A percentile compares a stretch with the other conserved stretches of the same genome.
phyloP scores from a whole-genome alignment of 2,113 vertebrate genomes.

The Platysternon megacephalum region DNA sequence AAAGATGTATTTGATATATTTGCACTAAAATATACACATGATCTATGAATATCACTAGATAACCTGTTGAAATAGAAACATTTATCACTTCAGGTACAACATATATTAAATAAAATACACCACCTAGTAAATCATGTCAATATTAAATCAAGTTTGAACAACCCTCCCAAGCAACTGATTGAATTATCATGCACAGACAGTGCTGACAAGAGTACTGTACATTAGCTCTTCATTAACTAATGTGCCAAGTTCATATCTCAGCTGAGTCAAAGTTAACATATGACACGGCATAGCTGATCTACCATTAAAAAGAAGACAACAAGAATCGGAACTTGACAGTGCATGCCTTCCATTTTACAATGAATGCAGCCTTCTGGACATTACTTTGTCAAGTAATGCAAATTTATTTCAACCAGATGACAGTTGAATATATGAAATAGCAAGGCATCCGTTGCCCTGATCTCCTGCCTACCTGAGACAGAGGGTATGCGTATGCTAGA shows the following conservation, averaged over 20 bases:
- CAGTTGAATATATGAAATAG: not conserved
- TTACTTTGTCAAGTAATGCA: slow-evolving; percentile 3
- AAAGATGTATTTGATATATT: not conserved
- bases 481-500: not conserved
- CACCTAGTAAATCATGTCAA: slow-evolving; percentile 60
- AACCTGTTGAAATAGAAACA: slow-evolving; percentile 42
- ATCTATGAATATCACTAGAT: not conserved
- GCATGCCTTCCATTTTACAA: slow-evolving; percentile 2
- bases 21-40: not conserved
- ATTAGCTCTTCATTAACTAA: slow-evolving; percentile 62
- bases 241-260: slow-evolving; percentile 48
- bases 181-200: slow-evolving; percentile 63
- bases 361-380: not conserved
- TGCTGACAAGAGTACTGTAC: slow-evolving; percentile 48
- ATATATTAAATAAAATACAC: slow-evolving; percentile 43
- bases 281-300: not conserved
- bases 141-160: slow-evolving; percentile 56
- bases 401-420: slow-evolving; percentile 11
- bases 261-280: slow-evolving; percentile 49
- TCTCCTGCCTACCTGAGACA: not conserved
- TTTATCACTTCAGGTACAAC: slow-evolving; percentile 54
- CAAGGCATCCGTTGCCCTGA: not conserved
- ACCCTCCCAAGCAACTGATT: slow-evolving; percentile 31
- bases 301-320: slow-evolving; percentile 38
- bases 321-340: slow-evolving; percentile 7